Evolutionary conservation across 2,888 invertebrate species (phyloP), one percentile per base, ranked within the genome.

Genomic region (Drosophila multiciliata): DNA sequence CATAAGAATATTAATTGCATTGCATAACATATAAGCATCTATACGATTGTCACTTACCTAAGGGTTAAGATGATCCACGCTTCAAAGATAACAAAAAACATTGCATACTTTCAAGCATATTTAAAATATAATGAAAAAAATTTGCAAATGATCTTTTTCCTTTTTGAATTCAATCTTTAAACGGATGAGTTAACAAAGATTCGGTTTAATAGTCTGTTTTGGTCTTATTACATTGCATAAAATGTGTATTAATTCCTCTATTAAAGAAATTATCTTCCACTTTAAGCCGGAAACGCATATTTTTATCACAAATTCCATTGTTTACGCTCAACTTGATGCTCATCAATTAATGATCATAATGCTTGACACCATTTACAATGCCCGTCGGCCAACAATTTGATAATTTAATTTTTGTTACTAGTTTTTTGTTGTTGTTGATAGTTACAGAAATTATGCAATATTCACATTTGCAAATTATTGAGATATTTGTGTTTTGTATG

Each of bases 401-500:
- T 73, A 65, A 75, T 82, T 81, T 68, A 70, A 58, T 66, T 68
- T 67, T 67, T 57, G 57, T 65, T 70, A 68, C 64, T 49, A 70
- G 35, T 64, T 65, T 50, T 49, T 66, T 54, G 54, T 42, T 57
- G 66, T 64, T 57, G n/a, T 26, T 49, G 38, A 15, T 52, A 49
- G 68, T 75, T 61, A 69, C 66, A 32, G 9, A 12, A 15, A 65
- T 83, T 76, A 75, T 57, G 88, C 66, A 84, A 84, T 63, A 67
- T 63, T 54, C 61, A 68, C 68, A 50, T 33, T 48, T 65, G 60
- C 36, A 77, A 77, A 73, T 78, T 69, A 42, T 75, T 45, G 38
- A 42, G 6, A 12, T 63, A 59, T 42, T 57, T 32, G 42, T 15
- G 15, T 66, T 58, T 62, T 62, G 61, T 33, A 32, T 40, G 23